phyloP scores from a whole-genome alignment of 2,888 invertebrate species.

The Nomada fabriciana region DNA sequence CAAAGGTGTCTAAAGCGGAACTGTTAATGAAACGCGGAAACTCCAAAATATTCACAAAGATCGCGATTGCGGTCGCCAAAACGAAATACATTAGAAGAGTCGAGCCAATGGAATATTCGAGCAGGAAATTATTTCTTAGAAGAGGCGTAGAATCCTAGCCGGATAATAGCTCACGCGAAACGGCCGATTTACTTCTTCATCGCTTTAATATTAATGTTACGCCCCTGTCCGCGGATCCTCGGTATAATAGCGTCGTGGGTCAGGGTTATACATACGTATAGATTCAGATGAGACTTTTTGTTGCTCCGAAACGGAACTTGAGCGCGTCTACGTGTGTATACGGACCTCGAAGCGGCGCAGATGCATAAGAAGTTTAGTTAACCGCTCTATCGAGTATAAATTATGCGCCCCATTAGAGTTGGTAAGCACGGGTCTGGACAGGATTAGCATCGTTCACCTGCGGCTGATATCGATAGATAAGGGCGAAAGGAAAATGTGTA shows the following conservation, averaged over 20 bases:
- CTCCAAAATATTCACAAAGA: no score
- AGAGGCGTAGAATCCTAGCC: constrained; percentile 1
- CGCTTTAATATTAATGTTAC: constrained; percentile 81
- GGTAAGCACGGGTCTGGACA: constrained; percentile 75
- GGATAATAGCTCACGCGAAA: constrained; percentile 42
- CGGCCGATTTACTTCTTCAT: constrained; percentile 65
- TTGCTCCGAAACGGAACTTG: constrained; percentile 27
- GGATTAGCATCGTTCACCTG: constrained; percentile 75
- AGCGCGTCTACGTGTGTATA: constrained; percentile 33
- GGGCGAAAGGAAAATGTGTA: constrained; percentile 46
- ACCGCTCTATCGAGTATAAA: constrained; percentile 77
- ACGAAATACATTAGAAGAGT: no score
- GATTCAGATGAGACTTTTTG: constrained; percentile 33
- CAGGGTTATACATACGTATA: constrained; percentile 62
- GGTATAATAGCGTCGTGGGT: constrained; percentile 78
- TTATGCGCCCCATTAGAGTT: constrained; percentile 80
- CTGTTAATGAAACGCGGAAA: no score
- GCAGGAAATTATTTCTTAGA: constrained; percentile 24
- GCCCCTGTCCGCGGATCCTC: constrained; percentile 58
- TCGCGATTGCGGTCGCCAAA: no score
- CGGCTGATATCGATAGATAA: constrained; percentile 70
- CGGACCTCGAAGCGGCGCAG: constrained; percentile 19
- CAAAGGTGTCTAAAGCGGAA: no score
- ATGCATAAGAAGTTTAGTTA: constrained; percentile 65
- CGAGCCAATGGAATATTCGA: not conserved